A percentile compares a stretch with the other conserved stretches of the same genome.
phyloP scores from a whole-genome alignment of 2,113 vertebrate genomes.

The Caranx ignobilis region DNA sequence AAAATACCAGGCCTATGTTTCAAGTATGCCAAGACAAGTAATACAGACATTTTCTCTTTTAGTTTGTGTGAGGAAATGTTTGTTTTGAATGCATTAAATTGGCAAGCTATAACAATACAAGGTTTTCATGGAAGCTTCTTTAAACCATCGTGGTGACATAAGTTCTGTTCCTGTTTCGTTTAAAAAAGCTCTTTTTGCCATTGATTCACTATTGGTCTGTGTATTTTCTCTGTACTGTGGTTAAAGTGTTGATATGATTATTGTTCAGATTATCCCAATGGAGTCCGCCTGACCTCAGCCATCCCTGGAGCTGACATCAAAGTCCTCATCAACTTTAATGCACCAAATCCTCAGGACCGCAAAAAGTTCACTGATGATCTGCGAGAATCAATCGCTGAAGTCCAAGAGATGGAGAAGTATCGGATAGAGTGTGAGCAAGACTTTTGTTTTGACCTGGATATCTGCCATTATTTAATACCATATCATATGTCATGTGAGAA shows the following conservation, averaged over 20 bases:
- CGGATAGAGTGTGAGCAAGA: slow-evolving; percentile 93
- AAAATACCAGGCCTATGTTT: too few relatives aligned
- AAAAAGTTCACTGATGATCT: slow-evolving; percentile 98
- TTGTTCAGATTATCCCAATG: slow-evolving; percentile 94
- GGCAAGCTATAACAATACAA: too few relatives aligned
- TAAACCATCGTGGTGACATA: background rate
- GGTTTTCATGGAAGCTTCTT: slow-evolving; percentile 2
- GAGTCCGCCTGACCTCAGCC: slow-evolving; percentile 94
- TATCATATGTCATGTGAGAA: background rate
- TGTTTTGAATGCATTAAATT: background rate
- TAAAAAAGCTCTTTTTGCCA: background rate
- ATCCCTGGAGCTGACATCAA: slow-evolving; percentile 96
- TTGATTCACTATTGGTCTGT: background rate
- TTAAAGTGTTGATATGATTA: background rate
- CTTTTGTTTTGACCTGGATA: background rate
- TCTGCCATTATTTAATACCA: background rate
- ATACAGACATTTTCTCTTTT: too few relatives aligned
- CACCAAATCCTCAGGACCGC: slow-evolving; percentile 98
- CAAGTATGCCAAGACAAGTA: too few relatives aligned
- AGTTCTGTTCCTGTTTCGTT: background rate
- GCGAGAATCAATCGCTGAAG: slow-evolving; percentile 95
- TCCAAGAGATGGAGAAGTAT: slow-evolving; percentile 99
- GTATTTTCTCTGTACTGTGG: background rate
- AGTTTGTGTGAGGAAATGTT: too few relatives aligned
- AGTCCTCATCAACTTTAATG: slow-evolving; percentile 98